Base-by-base conservation (phyloP, 2,797 vertebrate genomes). In the Botia almorhae region DNA sequence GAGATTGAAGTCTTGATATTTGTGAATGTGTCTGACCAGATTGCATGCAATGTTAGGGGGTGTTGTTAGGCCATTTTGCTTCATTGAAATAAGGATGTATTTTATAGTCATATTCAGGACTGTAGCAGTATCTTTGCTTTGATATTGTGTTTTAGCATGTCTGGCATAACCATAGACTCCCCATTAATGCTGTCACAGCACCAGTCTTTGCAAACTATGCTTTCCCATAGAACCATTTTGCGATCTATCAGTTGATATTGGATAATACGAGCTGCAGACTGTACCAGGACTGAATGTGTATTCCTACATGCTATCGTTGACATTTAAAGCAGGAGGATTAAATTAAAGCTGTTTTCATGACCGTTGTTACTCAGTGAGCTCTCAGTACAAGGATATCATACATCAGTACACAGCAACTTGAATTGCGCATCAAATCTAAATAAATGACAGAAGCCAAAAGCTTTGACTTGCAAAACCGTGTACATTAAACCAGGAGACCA, bases 1-100 rank as follows among this genome's bases (percentile, higher is more conserved):
- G 50, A 63, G 60, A 76, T 79, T 48, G 70, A 48, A 16, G 1
- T 78, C 43, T 73, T 46, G 63, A 33, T 72, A 63, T 69, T 46
- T 50, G 36, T 33, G 33, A 33, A 33, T 33, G 23, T 26, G 23
- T 26, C 23, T 26, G 23, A 26, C 23, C 23, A 26, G 23, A 63
- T 7, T 21, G 13, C 13, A 19, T 64, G 11, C 23, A 14, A 19
- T 4, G 0, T 7, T 33, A 12, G 21, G 36, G 17, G 23, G 13
- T 51, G 2, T 53, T 76, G 48, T 23, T 19, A 55, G 8, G n/a
- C 1, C 2, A 72, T 12, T 73, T 73, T 56, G 16, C 7, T 50
- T 67, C 21, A 58, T 48, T 80, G 50, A n/a, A 2, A 67, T 67
- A 68, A 56, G 16, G 4, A 51, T 60, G 55, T 64, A 46, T 29